These are phyloP conservation scores for Xiphophorus maculatus DNA, from an alignment of 2,113 vertebrate genomes.

Conservation along the genomic window DNA sequence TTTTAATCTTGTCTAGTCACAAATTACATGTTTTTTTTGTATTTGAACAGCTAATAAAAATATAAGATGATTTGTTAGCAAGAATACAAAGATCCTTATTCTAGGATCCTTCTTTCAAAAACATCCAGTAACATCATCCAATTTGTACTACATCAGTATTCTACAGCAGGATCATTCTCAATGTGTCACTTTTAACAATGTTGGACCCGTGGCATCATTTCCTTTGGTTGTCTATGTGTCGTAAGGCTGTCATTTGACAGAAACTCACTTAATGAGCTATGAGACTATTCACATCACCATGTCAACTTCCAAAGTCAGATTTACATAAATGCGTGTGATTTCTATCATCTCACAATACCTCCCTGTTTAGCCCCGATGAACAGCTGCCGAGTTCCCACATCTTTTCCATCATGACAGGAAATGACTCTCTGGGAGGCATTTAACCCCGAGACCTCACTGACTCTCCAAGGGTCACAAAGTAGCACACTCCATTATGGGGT, in stretches of 20 bases:
- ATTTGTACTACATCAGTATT: background rate
- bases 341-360: conserved; percentile 60
- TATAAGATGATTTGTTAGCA: background rate
- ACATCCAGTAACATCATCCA: background rate
- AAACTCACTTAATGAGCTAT: conserved; percentile 16
- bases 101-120: background rate
- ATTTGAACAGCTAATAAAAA: background rate
- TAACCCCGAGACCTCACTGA: conserved; percentile 57
- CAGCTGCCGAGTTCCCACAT: conserved; percentile 69
- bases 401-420: conserved; percentile 66
- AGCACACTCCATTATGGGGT: conserved; percentile 49
- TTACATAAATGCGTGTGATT: conserved; percentile 25
- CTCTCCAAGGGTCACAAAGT: conserved; percentile 45
- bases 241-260: background rate
- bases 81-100: background rate
- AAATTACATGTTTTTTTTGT: too few species aligned
- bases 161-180: background rate
- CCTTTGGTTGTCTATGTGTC: background rate
- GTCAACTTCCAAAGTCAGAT: conserved; percentile 41
- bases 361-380: conserved; percentile 59
- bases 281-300: conserved; percentile 33
- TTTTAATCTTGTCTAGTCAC: too few species aligned
- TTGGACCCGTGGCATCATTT: conserved; percentile 5
- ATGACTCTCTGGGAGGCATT: conserved; percentile 67
- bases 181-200: background rate